Evolutionary conservation across 2,113 vertebrate species (phyloP).

Genomic region (Amblyopsis rosae): DNA sequence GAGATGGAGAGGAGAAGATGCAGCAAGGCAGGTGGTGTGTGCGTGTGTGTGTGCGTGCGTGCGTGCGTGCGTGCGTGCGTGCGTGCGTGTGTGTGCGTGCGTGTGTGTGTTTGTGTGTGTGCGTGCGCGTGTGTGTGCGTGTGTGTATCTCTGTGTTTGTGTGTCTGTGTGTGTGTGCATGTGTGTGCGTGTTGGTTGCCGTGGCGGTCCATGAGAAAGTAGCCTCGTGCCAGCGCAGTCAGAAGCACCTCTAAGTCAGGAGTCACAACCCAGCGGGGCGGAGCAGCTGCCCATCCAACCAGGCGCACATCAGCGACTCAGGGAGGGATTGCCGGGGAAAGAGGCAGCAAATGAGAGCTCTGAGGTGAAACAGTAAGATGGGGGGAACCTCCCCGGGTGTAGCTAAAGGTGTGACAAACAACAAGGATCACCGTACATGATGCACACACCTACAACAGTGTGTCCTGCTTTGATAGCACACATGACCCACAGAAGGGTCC

Average conservation of each 20-base stretch:
- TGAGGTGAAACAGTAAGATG: neutral
- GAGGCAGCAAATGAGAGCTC: neutral
- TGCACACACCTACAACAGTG: conserved; percentile 1
- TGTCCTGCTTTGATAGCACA: conserved; percentile 43
- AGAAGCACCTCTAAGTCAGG: conserved; percentile 18
- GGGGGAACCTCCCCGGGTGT: conserved; percentile 1
- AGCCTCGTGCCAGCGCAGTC: no score
- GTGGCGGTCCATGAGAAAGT: no score
- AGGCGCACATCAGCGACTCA: neutral
- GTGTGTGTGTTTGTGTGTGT: no score
- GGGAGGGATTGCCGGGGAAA: neutral
- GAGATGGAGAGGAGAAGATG: conserved; percentile 20
- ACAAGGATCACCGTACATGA: neutral
- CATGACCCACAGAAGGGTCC: conserved; percentile 54
- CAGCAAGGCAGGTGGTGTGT: no score
- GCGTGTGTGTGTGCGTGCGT: no score
- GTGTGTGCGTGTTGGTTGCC: no score
- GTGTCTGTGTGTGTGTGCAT: no score
- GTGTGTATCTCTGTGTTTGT: no score
- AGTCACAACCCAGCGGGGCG: conserved; percentile 24
- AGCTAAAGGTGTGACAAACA: neutral
- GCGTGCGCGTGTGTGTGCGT: no score
- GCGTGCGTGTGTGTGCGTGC: no score
- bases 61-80: no score
- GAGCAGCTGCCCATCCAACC: conserved; percentile 11